Evolutionary conservation across 2,888 invertebrate species (phyloP).

Genomic region (Dilophus febrilis): DNA sequence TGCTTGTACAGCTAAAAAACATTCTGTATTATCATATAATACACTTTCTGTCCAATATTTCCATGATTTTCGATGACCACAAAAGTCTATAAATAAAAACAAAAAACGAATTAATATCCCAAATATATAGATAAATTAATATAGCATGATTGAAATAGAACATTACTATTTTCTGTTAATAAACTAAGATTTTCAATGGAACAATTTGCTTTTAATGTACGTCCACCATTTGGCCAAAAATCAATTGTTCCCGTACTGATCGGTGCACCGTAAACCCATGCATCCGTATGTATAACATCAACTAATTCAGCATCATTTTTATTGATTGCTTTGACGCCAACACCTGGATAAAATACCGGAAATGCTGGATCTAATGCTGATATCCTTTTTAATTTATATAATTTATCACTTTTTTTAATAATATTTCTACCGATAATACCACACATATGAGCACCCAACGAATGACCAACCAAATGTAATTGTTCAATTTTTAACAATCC

Average conservation of each 20-base stretch:
- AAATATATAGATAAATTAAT: neutral
- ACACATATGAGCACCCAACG: conserved; percentile 26
- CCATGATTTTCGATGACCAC: conserved; percentile 45
- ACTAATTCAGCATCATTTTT: conserved; percentile 40
- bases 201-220: conserved; percentile 9
- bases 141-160: neutral
- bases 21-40: conserved; percentile 6
- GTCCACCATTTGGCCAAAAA: conserved; percentile 29
- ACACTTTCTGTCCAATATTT: conserved; percentile 42
- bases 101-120: neutral
- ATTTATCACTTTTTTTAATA: conserved; percentile 13
- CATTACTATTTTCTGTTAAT: conserved; percentile 23
- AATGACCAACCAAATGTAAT: conserved; percentile 27
- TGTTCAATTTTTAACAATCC: conserved; percentile 21
- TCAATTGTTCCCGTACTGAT: conserved; percentile 37
- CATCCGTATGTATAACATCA: conserved; percentile 53
- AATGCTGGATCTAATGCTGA: conserved; percentile 14
- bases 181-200: conserved; percentile 19
- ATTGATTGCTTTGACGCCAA: conserved; percentile 31
- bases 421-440: conserved; percentile 24
- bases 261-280: conserved; percentile 41
- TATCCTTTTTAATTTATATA: conserved; percentile 13
- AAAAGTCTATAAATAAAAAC: conserved; percentile 29
- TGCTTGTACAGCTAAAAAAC: conserved; percentile 4
- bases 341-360: conserved; percentile 10